Evolutionary conservation across 2,113 vertebrate genomes (phyloP).

Genomic region (Canis aureus): DNA sequence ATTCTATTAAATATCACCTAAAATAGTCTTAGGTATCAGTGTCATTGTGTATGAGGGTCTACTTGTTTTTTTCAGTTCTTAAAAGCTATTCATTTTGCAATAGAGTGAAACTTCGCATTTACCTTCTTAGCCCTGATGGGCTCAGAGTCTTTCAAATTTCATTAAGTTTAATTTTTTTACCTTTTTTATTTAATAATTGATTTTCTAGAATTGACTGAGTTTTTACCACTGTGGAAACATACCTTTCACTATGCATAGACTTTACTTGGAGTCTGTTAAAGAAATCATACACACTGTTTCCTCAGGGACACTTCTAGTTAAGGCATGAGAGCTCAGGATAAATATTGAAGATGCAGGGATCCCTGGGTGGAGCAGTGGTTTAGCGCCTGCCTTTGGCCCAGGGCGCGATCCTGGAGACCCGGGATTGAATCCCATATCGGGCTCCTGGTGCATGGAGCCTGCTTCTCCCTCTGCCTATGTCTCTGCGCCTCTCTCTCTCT

Average conservation of each 20-base stretch:
- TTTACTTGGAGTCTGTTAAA: neutral
- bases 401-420: too few species aligned
- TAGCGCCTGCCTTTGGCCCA: too few species aligned
- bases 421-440: too few species aligned
- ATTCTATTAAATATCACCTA: neutral
- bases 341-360: neutral
- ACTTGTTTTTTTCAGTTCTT: neutral
- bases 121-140: neutral
- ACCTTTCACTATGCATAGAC: neutral
- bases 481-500: too few species aligned
- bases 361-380: too few species aligned
- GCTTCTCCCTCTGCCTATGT: too few species aligned
- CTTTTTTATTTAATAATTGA: neutral
- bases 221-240: neutral
- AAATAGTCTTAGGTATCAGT: neutral
- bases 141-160: neutral
- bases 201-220: neutral
- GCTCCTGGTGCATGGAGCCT: too few species aligned
- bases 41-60: neutral
- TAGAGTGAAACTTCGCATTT: neutral
- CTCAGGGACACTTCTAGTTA: neutral
- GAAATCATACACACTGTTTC: neutral
- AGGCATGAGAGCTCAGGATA: neutral
- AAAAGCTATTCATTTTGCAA: neutral
- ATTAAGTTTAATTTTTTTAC: conserved; percentile 1